Percentiles rank a stretch among this genome's conserved stretches.
These are phyloP conservation scores for Crossaster papposus DNA, from an alignment of 53 echinoderm and acorn worm genomes.

Conservation along the genomic window DNA sequence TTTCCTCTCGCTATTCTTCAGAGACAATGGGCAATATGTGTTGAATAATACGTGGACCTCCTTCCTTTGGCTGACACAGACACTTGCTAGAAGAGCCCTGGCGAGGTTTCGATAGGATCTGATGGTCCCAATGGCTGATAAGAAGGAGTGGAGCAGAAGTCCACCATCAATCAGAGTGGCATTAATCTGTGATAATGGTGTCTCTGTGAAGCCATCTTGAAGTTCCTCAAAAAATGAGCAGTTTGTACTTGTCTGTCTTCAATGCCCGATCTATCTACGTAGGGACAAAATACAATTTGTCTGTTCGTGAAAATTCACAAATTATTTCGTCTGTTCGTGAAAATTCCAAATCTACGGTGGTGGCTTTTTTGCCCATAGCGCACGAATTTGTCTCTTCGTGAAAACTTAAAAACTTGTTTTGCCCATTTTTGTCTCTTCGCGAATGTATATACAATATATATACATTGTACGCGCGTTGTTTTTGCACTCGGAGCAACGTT, in stretches of 20 bases:
- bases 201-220: conserved; percentile 57
- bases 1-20: conserved; percentile 75
- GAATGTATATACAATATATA: too few species aligned
- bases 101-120: conserved; percentile 36
- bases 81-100: conserved; percentile 12
- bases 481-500: too few species aligned
- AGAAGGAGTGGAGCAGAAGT: conserved; percentile 62
- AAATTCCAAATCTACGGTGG: too few species aligned
- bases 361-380: too few species aligned
- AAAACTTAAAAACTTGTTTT: too few species aligned
- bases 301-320: conserved; percentile 19
- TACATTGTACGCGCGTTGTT: too few species aligned
- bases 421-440: too few species aligned
- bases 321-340: too few species aligned
- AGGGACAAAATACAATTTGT: conserved; percentile 53
- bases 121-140: conserved; percentile 70
- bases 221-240: conserved; percentile 27
- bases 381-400: too few species aligned
- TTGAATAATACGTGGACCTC: conserved; percentile 46
- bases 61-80: conserved; percentile 27
- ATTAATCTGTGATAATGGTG: conserved; percentile 31
- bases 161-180: conserved; percentile 70
- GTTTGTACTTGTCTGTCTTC: conserved; percentile 65
- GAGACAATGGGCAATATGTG: conserved; percentile 53
- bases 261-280: neutral